Conservation (phyloP, 2,888 invertebrate species). For the Barypeithes pellucidus region DNA sequence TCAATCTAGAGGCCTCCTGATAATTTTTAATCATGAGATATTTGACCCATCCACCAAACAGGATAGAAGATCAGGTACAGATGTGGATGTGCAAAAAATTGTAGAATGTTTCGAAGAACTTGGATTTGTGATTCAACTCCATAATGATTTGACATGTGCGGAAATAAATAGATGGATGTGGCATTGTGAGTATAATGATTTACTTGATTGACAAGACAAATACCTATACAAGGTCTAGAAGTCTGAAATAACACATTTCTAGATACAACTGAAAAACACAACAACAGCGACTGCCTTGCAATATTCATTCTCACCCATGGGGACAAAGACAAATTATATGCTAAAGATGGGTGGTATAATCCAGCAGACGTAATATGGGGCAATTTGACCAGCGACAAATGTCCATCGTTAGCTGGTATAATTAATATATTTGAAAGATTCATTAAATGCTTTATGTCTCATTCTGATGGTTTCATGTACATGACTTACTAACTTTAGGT, state of each 20-base stretch:
- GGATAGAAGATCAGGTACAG: slow-evolving; percentile 81
- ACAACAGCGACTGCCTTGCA: slow-evolving; percentile 86
- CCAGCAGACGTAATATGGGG: slow-evolving; percentile 83
- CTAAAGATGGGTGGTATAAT: slow-evolving; percentile 87
- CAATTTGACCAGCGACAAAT: slow-evolving; percentile 85
- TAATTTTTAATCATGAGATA: slow-evolving; percentile 94
- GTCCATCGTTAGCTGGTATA: slow-evolving; percentile 89
- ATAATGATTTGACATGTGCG: slow-evolving; percentile 79
- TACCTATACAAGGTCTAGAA: too few relatives aligned
- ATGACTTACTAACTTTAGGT: slow-evolving; percentile 9
- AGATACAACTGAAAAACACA: slow-evolving; percentile 85
- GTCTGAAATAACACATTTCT: not conserved
- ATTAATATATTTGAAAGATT: slow-evolving; percentile 63
- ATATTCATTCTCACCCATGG: slow-evolving; percentile 92
- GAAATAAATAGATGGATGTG: slow-evolving; percentile 79
- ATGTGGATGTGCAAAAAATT: slow-evolving; percentile 86
- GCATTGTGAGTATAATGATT: slow-evolving; percentile 73
- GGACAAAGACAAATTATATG: slow-evolving; percentile 88
- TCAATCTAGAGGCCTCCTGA: slow-evolving; percentile 83
- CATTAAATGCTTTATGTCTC: not conserved
- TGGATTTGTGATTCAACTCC: slow-evolving; percentile 81
- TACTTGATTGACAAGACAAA: too few relatives aligned
- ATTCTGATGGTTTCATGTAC: not conserved
- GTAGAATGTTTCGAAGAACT: slow-evolving; percentile 76
- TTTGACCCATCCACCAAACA: slow-evolving; percentile 77